Base-by-base conservation (phyloP, 2,113 vertebrate species). In the Butorides virescens region DNA sequence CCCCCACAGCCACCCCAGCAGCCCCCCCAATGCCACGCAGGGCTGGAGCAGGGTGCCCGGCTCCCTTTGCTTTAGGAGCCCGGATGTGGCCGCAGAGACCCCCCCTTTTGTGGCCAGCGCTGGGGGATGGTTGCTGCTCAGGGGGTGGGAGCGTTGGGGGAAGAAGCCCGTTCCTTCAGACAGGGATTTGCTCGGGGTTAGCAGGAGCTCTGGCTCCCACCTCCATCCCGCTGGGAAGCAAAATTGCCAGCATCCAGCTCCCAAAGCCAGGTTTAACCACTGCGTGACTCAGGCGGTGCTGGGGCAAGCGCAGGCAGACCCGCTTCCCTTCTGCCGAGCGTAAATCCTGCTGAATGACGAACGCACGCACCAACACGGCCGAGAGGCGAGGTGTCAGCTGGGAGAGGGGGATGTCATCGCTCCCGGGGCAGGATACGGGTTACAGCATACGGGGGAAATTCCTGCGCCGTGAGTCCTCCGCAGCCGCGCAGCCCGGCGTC, bases 31-130 rank as follows among this genome's bases (percentile, higher is more conserved):
- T 1, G 2, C 44, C 73, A 3, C 8, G 0, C 22, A 4, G 11
- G 20, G n/a, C 49, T 0, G 0, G 65, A 81, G 8, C 55, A 15
- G 5, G 1, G n/a, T 5, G 36, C 36, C 10, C 0, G 0, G 10
- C 21, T 86, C 32, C n/a, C 14, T 49, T 55, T 1, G 1, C 26
- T 82, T 18, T 32, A 23, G 2, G 61, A 71, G 74, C 55, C 58
- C 56, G 16, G 79, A 19, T 0, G 2, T 13, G 39, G 44, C 44
- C 13, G 4, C 6, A n/a, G 58, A 12, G 37, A 22, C 5, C 20
- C 62, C 15, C 62, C 15, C 0, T 0, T 5, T 4, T 7, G 29
- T 17, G 23, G 5, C 30, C 58, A 49, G 58, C 0, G 0, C 67
- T 25, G n/a, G 25, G 39, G 18, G 18, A 47, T 1, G 1, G 8